phyloP scores from a whole-genome alignment of 2,797 vertebrate genomes.

The Sebastes ruberrimus region DNA sequence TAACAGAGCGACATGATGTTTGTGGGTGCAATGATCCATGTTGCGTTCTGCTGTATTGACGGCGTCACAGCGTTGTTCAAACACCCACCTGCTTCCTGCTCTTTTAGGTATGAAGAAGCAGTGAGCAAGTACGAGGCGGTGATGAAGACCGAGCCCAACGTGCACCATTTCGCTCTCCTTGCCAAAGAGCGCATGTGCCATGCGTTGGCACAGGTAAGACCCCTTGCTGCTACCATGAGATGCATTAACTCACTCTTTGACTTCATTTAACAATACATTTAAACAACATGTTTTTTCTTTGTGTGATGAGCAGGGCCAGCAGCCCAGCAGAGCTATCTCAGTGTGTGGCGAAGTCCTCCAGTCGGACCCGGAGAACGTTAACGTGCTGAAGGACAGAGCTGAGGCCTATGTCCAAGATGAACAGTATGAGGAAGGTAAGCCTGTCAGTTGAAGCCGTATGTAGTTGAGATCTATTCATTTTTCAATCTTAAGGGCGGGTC shows the following conservation, averaged over 20 bases:
- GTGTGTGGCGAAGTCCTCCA: conserved; percentile 90
- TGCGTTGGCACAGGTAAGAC: conserved; percentile 89
- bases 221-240: not conserved
- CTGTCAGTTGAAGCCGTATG: not conserved
- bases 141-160: conserved; percentile 91
- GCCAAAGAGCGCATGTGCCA: conserved; percentile 96
- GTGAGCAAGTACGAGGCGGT: conserved; percentile 90
- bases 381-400: conserved; percentile 91
- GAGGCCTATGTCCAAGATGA: conserved; percentile 93
- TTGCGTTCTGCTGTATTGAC: conserved; percentile 4
- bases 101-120: conserved; percentile 90
- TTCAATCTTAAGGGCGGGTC: not conserved
- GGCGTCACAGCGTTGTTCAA: not conserved
- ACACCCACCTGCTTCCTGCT: not conserved
- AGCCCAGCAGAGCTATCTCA: conserved; percentile 85
- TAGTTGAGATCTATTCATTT: not conserved
- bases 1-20: not conserved
- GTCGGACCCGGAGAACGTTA: conserved; percentile 86
- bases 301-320: conserved; percentile 82
- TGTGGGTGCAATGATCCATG: conserved; percentile 13
- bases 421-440: conserved; percentile 93
- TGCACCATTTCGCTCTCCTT: conserved; percentile 84
- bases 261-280: not conserved
- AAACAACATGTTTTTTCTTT: not conserved
- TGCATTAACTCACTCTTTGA: not conserved